Evolutionary conservation across 2,888 invertebrate species (phyloP), one percentile per base, ranked within the genome.

Genomic region (Spilosoma lubricipeda): DNA sequence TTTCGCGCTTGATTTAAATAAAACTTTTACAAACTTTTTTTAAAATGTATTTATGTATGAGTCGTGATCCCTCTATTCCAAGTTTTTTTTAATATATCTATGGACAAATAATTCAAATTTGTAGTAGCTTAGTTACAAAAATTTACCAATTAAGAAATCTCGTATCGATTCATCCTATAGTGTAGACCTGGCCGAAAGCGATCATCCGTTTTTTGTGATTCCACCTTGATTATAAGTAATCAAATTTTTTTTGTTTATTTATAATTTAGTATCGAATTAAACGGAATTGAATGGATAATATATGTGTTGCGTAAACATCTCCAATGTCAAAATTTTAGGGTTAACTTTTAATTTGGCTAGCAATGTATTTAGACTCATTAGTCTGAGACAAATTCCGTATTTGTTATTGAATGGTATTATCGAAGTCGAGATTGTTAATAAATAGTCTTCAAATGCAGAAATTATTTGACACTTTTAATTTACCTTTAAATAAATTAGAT

Each of bases 211-310:
- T 91, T 90, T 91, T 89, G 85, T 89, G 79, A 88, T 88, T 86
- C 87, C 87, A 85, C 80, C 84, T 91, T 91, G 88, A 90, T 92
- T 91, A 88, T 90, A 86, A 89, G 86, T 89, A 86, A 88, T 90
- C 88, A 87, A 87, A 85, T 86, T 87, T 88, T 90, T 89, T 90
- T 89, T 87, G 85, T 89, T 90, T 90, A 87, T 91, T 91, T 90
- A 88, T 90, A 88, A 89, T 90, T 90, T 88, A 86, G 84, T 88
- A 82, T 83, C 80, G 78, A 84, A 79, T 86, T 86, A 80, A 85
- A 85, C 71, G 75, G 75, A 81, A 85, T 84, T 84, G 81, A 86
- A 85, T 83, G 79, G 76, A 82, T 85, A 82, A 81, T 82, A 82
- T 85, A 82, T 78, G 73, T 76, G 67, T 82, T 80, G 80, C 85